Evolutionary conservation across 2,888 invertebrate species (phyloP).

Genomic region (Heteromyza rotundicornis): DNA sequence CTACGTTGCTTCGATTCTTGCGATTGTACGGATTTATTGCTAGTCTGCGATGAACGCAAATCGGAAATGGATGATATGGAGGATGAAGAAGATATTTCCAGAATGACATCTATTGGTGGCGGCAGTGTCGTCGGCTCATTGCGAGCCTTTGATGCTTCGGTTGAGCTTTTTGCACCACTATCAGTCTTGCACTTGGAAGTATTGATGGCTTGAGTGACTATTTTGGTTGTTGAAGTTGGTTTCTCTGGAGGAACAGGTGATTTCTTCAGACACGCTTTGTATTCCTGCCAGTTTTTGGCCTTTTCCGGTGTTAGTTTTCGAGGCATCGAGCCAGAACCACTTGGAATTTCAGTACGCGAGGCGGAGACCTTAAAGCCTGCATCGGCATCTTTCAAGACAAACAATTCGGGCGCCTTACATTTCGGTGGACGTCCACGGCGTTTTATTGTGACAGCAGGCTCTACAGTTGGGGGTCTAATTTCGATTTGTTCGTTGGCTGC

Average conservation of each 20-base stretch:
- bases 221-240: background rate
- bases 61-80: conserved; percentile 13
- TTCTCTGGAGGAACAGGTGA: background rate
- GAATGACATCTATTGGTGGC: conserved; percentile 14
- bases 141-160: background rate
- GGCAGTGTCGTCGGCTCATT: background rate
- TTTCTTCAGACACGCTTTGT: conserved; percentile 33
- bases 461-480: background rate
- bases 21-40: background rate
- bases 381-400: background rate
- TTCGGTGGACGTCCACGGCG: conserved; percentile 47
- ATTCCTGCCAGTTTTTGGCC: conserved; percentile 38
- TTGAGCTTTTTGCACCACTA: background rate
- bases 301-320: conserved; percentile 24
- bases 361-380: background rate
- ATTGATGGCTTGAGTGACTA: background rate
- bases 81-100: conserved; percentile 23
- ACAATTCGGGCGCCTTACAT: conserved; percentile 15
- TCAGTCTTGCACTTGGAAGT: background rate
- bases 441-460: conserved; percentile 17
- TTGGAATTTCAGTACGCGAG: background rate
- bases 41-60: background rate
- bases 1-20: conserved; percentile 22
- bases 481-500: background rate
- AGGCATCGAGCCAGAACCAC: background rate